Percentiles rank a stretch among this genome's conserved stretches.
phyloP scores from a whole-genome alignment of 2,797 vertebrate species.

The Catostomus latipinnis region DNA sequence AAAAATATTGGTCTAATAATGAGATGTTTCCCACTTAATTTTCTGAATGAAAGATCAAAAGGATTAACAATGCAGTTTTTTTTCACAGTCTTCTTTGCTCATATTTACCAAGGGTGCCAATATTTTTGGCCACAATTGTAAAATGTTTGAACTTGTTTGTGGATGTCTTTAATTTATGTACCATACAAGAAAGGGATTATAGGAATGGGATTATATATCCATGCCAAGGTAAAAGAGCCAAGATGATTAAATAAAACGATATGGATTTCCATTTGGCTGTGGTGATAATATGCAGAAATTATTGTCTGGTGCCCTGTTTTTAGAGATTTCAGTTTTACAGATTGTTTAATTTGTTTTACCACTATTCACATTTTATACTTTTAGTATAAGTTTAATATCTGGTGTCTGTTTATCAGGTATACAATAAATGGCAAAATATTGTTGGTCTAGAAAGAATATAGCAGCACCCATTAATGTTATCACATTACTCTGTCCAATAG shows the following conservation, averaged over 20 bases:
- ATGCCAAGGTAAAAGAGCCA: not conserved
- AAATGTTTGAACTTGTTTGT: not conserved
- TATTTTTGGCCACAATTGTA: too few relatives aligned
- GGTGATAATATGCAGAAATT: not conserved
- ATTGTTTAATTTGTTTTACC: not conserved
- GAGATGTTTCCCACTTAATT: not conserved
- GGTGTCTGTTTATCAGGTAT: too few relatives aligned
- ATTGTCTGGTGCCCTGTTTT: not conserved
- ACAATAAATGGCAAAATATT: too few relatives aligned
- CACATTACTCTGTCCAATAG: too few relatives aligned
- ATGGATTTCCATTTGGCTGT: not conserved
- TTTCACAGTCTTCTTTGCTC: too few relatives aligned
- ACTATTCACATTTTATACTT: not conserved
- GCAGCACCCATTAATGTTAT: too few relatives aligned
- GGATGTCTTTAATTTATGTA: not conserved
- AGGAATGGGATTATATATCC: not conserved
- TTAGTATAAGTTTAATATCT: too few relatives aligned
- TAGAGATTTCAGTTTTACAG: not conserved
- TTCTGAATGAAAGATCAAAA: too few relatives aligned
- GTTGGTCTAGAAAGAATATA: too few relatives aligned
- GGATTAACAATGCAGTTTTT: too few relatives aligned
- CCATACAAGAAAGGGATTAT: not conserved
- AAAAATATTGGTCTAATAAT: not conserved
- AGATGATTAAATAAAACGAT: not conserved
- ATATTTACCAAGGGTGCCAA: too few relatives aligned